Evolutionary conservation across 2,888 invertebrate species (phyloP).

Genomic region (Trichopoda pennipes): DNA sequence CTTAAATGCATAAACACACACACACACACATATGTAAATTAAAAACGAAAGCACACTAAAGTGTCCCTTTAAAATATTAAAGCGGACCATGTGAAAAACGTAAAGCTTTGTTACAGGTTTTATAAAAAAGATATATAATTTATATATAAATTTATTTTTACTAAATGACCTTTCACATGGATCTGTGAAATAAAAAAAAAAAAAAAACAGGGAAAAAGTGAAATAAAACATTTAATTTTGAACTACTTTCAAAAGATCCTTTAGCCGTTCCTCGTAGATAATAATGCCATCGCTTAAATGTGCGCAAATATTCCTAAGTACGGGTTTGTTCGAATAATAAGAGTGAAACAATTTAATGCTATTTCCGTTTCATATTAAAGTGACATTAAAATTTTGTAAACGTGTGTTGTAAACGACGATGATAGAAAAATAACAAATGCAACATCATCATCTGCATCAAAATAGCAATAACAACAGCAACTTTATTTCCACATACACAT

Average conservation of each 20-base stretch:
- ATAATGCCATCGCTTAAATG: slow-evolving; percentile 1
- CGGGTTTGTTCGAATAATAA: slow-evolving; percentile 40
- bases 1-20: no score
- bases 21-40: neutral
- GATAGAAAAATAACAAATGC: slow-evolving; percentile 54
- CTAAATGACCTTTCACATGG: no score
- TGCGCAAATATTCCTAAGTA: slow-evolving; percentile 25
- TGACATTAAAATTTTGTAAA: slow-evolving; percentile 70
- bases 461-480: slow-evolving; percentile 11
- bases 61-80: neutral
- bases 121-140: no score
- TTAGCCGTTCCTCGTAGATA: neutral
- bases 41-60: neutral
- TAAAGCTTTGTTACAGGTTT: no score
- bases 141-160: no score
- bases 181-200: no score
- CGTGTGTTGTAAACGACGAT: slow-evolving; percentile 61
- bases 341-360: slow-evolving; percentile 69
- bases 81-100: no score
- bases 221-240: no score
- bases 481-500: neutral
- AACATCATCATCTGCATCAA: slow-evolving; percentile 32
- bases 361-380: slow-evolving; percentile 71
- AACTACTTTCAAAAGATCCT: neutral
- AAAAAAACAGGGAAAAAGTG: no score